Evolutionary conservation across 2,113 vertebrate genomes (phyloP).

Genomic region (Megalops atlanticus): DNA sequence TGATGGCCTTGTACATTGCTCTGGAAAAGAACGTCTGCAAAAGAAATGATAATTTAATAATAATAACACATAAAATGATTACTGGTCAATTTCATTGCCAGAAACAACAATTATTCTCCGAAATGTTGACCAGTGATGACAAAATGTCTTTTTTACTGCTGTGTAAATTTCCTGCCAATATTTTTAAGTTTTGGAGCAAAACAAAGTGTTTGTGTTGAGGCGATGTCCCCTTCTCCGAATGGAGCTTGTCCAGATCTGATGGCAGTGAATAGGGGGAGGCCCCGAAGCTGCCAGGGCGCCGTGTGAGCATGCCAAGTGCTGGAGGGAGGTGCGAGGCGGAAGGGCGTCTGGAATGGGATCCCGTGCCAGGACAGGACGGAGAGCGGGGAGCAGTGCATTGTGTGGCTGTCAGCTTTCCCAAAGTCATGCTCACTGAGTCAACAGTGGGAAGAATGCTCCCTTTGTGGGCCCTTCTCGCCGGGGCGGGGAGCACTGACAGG

Average conservation of each 20-base stretch:
- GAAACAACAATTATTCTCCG: too few relatives aligned
- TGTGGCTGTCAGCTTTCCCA: background rate
- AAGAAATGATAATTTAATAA: too few relatives aligned
- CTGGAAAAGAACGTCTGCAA: too few relatives aligned
- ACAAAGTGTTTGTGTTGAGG: background rate
- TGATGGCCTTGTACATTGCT: too few relatives aligned
- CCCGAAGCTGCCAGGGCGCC: background rate
- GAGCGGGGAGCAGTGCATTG: background rate
- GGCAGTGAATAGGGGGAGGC: background rate
- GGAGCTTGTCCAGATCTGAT: conserved; percentile 2
- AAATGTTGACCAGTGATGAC: too few relatives aligned
- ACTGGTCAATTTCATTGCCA: too few relatives aligned
- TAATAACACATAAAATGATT: background rate
- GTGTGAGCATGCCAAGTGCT: background rate
- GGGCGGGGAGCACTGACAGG: background rate
- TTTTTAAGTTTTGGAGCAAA: background rate
- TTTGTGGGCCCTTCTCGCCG: background rate
- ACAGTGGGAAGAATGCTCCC: background rate
- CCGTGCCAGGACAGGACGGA: background rate
- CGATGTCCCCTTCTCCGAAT: background rate
- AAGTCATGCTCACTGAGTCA: background rate
- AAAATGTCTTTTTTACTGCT: background rate
- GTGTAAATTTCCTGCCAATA: background rate
- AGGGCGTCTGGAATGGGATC: background rate
- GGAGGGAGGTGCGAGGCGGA: background rate